Evolutionary conservation across 2,797 vertebrate species (phyloP).

Genomic region (Synaphobranchus kaupii): DNA sequence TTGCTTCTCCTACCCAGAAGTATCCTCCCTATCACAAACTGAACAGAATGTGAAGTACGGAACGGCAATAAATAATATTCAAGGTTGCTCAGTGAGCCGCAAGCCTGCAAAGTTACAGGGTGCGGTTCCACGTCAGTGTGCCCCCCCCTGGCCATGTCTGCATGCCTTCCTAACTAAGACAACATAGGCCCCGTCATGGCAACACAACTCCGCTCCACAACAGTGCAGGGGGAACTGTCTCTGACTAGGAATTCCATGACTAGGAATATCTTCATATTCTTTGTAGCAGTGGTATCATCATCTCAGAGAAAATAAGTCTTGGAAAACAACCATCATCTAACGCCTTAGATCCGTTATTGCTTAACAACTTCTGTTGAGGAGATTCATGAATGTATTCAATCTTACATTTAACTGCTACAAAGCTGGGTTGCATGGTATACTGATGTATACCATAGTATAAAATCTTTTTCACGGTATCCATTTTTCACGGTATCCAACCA

Average conservation of each 20-base stretch:
- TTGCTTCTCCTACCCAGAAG: slow-evolving; percentile 63
- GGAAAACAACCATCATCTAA: neutral
- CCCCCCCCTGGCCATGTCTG: neutral
- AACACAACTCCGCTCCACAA: neutral
- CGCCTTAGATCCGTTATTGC: neutral
- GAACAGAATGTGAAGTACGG: slow-evolving; percentile 70
- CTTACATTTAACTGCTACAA: neutral
- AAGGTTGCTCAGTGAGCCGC: slow-evolving; percentile 9
- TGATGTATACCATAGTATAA: neutral
- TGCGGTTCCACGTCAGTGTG: neutral
- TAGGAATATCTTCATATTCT: neutral
- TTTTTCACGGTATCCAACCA: too few relatives aligned
- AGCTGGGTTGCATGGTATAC: neutral
- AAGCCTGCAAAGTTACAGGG: neutral
- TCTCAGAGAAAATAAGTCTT: neutral
- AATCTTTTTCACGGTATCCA: too few relatives aligned
- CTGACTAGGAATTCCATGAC: neutral
- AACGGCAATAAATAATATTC: slow-evolving; percentile 66
- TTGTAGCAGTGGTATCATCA: neutral
- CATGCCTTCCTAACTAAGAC: neutral
- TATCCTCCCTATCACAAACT: slow-evolving; percentile 72
- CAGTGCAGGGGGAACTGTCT: neutral
- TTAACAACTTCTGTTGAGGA: neutral
- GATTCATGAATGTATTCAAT: neutral
- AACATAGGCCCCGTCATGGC: neutral